phyloP scores from a whole-genome alignment of 2,113 vertebrate species.

The Hyla sarda region DNA sequence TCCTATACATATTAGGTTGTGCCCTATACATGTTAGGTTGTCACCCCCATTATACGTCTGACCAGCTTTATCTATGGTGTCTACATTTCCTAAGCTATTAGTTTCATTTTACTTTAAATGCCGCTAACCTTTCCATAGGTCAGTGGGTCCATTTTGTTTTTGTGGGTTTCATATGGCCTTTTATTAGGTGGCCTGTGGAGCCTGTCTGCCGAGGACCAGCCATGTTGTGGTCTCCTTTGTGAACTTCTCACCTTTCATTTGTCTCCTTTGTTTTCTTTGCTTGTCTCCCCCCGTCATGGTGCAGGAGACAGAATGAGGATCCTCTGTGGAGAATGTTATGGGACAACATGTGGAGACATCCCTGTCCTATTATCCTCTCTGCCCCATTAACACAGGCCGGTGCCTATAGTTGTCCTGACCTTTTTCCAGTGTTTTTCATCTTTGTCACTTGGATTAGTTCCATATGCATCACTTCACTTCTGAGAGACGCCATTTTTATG shows the following conservation, averaged over 20 bases:
- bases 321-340: constrained; percentile 28
- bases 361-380: constrained; percentile 29
- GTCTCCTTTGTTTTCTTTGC: constrained; percentile 52
- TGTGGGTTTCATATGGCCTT: constrained; percentile 4
- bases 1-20: too few species aligned
- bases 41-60: not conserved
- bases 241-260: constrained; percentile 56
- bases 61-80: not conserved
- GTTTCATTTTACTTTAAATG: not conserved
- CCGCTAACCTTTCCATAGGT: constrained; percentile 34
- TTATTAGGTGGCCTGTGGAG: constrained; percentile 33
- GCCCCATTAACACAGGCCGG: constrained; percentile 38
- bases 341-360: constrained; percentile 34
- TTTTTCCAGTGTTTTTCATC: constrained; percentile 9
- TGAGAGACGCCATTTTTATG: not conserved
- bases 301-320: constrained; percentile 29
- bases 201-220: constrained; percentile 17
- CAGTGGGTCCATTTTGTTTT: constrained; percentile 16
- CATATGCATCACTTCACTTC: constrained; percentile 57
- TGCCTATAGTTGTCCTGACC: constrained; percentile 14
- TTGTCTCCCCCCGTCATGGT: constrained; percentile 32
- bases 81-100: not conserved
- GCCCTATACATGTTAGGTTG: too few species aligned
- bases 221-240: constrained; percentile 40
- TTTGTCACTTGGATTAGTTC: constrained; percentile 62